These are phyloP conservation scores for Zoanthus sociatus DNA, from an alignment of 92 coral and sea anemone species.

Conservation along the genomic window DNA sequence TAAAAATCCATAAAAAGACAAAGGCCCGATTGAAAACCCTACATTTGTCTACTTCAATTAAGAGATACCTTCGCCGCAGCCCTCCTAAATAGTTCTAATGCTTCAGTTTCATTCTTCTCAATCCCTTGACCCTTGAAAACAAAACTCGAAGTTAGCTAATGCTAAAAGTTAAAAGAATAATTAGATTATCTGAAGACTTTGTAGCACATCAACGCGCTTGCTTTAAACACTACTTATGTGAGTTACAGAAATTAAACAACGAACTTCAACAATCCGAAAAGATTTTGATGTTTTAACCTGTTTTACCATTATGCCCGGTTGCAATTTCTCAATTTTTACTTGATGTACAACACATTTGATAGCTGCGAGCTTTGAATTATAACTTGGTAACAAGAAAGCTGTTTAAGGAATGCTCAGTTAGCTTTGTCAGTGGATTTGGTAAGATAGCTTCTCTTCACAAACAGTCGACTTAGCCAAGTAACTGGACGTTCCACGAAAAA, in stretches of 20 bases:
- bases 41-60: background rate
- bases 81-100: slow-evolving; percentile 70
- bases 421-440: no score
- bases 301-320: no score
- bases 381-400: no score
- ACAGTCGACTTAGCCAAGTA: no score
- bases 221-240: background rate
- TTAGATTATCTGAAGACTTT: background rate
- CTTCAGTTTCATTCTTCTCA: slow-evolving; percentile 83
- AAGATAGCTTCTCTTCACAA: no score
- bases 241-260: background rate
- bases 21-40: no score
- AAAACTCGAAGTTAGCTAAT: background rate
- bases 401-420: no score
- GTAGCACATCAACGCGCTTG: background rate
- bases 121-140: slow-evolving; percentile 87
- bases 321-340: no score
- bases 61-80: slow-evolving; percentile 81
- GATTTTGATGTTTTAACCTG: no score
- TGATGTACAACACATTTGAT: background rate
- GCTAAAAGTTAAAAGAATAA: background rate
- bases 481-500: no score
- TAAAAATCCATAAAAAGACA: no score
- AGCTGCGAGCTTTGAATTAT: background rate
- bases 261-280: no score